Percentiles rank a stretch among this genome's conserved stretches.
phyloP scores from a whole-genome alignment of 2,797 vertebrate genomes.

The Lepilemur ruficaudatus region DNA sequence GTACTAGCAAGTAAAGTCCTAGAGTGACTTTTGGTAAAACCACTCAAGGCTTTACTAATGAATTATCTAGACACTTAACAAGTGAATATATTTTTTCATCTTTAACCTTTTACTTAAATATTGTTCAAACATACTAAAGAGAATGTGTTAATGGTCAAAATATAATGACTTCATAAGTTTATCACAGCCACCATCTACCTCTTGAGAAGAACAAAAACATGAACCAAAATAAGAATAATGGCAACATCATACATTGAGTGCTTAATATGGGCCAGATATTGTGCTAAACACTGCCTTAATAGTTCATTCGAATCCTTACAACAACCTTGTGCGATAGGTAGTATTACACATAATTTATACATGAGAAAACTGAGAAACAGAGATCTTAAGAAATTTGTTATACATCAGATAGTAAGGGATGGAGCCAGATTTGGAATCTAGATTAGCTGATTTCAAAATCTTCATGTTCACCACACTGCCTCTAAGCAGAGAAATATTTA shows the following conservation, averaged over 20 bases:
- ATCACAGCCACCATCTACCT: neutral
- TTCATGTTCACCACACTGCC: neutral
- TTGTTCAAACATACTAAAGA: neutral
- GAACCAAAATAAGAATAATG: neutral
- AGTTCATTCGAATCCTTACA: neutral
- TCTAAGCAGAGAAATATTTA: neutral
- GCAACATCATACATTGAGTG: neutral
- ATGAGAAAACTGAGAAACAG: neutral
- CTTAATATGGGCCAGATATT: neutral
- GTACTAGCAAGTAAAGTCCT: neutral
- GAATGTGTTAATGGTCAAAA: neutral
- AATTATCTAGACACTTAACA: neutral
- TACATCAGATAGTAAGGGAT: neutral
- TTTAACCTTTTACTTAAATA: neutral
- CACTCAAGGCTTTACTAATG: neutral
- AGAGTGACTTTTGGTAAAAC: neutral
- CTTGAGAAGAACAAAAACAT: neutral
- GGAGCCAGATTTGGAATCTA: neutral
- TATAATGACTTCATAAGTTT: neutral
- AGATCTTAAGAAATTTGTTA: neutral
- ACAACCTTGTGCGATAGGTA: neutral
- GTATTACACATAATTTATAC: neutral
- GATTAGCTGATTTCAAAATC: neutral
- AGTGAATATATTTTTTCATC: neutral
- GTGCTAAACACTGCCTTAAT: neutral